Evolutionary conservation across 2,113 vertebrate species (phyloP).

Genomic region (Urocolius indicus): DNA sequence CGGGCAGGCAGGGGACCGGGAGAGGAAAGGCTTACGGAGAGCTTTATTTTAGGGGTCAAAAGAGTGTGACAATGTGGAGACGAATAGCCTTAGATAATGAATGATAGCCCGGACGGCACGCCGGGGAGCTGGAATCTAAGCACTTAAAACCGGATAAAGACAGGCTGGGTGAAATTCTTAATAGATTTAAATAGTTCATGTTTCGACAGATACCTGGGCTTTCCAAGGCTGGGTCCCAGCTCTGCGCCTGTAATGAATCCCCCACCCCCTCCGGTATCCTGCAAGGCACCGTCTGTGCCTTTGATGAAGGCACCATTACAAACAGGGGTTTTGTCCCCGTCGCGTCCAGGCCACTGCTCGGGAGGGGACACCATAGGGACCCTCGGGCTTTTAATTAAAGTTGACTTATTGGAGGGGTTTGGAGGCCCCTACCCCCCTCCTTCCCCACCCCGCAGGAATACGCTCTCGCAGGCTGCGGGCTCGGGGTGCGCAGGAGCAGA

Average conservation of each 20-base stretch:
- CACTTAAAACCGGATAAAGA: constrained; percentile 75
- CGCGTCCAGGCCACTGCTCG: neutral
- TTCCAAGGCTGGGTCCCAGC: constrained; percentile 66
- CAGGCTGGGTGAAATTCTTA: constrained; percentile 78
- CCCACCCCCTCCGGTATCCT: constrained; percentile 41
- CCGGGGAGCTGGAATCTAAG: constrained; percentile 68
- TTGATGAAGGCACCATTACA: constrained; percentile 65
- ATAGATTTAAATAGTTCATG: constrained; percentile 79
- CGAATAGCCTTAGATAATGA: constrained; percentile 75
- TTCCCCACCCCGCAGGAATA: neutral
- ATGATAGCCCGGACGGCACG: constrained; percentile 66
- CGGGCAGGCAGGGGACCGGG: neutral
- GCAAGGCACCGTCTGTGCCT: constrained; percentile 32
- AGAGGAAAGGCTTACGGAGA: constrained; percentile 44
- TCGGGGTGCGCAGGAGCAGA: neutral
- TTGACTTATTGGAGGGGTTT: constrained; percentile 52
- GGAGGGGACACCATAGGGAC: neutral
- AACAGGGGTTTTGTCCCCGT: constrained; percentile 46
- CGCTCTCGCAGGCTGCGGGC: neutral
- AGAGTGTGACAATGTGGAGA: constrained; percentile 69
- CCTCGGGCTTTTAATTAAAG: constrained; percentile 61
- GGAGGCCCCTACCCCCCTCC: neutral
- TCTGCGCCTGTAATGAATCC: constrained; percentile 66
- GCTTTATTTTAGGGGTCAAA: constrained; percentile 72
- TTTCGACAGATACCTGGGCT: constrained; percentile 78